Conservation (phyloP, 2,113 vertebrate genomes). For the Motacilla alba region DNA sequence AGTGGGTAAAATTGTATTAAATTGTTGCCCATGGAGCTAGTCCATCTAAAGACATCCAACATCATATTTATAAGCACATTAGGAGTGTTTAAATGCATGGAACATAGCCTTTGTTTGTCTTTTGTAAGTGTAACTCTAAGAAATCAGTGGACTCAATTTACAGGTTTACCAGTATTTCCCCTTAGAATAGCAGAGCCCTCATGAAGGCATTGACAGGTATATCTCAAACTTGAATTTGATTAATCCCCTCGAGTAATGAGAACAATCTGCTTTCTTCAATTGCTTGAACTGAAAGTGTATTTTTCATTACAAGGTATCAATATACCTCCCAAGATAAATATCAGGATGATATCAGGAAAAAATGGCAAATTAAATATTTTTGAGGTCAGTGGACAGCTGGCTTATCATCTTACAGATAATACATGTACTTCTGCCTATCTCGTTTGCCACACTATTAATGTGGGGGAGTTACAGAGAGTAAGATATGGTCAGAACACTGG, state of each 20-base stretch:
- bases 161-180: not conserved
- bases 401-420: not conserved
- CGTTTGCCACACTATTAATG: not conserved
- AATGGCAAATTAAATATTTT: not conserved
- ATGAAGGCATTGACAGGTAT: not conserved
- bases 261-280: not conserved
- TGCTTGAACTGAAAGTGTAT: not conserved
- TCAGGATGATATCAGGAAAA: not conserved
- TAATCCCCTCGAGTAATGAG: not conserved
- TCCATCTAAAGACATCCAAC: not conserved
- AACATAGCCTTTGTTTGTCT: not conserved
- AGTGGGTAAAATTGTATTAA: not conserved
- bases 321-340: constrained; percentile 22
- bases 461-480: not conserved
- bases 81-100: not conserved
- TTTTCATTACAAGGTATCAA: constrained; percentile 9
- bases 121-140: not conserved
- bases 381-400: not conserved
- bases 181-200: not conserved
- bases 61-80: not conserved
- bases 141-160: not conserved
- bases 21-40: not conserved
- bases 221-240: not conserved
- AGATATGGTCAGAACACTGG: not conserved
- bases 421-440: not conserved